Percentiles rank a stretch among this genome's conserved stretches.
phyloP scores from a whole-genome alignment of 2,797 vertebrate species.

The Setipinna tenuifilis region DNA sequence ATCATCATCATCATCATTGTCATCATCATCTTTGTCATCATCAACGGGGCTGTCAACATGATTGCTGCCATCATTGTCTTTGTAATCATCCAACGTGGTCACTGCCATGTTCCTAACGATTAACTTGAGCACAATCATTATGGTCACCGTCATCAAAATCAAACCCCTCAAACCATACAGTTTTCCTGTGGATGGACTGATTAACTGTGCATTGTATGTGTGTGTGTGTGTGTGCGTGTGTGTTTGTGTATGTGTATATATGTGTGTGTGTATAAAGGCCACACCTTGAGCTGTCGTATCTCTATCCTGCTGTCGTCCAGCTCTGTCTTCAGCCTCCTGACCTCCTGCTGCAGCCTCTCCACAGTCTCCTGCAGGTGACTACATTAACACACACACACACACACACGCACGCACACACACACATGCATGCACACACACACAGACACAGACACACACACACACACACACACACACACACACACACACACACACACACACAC shows the following conservation, averaged over 20 bases:
- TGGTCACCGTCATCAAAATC: background rate
- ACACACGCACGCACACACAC: constrained; percentile 16
- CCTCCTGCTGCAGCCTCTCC: constrained; percentile 70
- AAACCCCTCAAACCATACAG: background rate
- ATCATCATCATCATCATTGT: too few species aligned
- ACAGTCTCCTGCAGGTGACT: constrained; percentile 73
- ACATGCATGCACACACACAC: constrained; percentile 27
- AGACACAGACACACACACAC: constrained; percentile 14
- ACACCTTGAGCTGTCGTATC: constrained; percentile 60
- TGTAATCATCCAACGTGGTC: background rate
- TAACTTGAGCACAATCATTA: background rate
- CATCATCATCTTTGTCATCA: too few species aligned
- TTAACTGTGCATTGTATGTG: too few species aligned
- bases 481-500: too few species aligned
- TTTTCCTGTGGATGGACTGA: background rate
- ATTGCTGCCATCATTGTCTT: background rate
- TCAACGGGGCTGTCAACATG: background rate
- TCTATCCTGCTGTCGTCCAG: constrained; percentile 65
- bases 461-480: constrained; percentile 20
- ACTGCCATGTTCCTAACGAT: background rate
- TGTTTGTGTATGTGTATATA: background rate
- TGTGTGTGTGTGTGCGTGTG: too few species aligned
- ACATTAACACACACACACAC: constrained; percentile 40
- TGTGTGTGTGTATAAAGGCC: background rate
- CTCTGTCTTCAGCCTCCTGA: constrained; percentile 65